A percentile compares a stretch with the other conserved stretches of the same genome.
Conservation (phyloP, 2,888 invertebrate species). For the Acronicta psi region DNA sequence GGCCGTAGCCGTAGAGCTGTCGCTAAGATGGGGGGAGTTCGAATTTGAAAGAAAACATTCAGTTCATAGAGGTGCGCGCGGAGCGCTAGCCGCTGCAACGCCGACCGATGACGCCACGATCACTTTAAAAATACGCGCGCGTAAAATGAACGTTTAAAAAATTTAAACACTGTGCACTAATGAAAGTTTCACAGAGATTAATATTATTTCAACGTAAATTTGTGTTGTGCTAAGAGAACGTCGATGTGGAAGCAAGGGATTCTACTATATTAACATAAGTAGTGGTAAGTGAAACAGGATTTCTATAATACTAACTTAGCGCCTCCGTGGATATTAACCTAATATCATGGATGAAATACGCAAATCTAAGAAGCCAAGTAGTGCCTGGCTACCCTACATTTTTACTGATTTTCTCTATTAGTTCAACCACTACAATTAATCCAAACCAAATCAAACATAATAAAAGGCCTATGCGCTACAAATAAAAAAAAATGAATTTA, state of each 20-base stretch:
- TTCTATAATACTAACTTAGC: conserved; percentile 61
- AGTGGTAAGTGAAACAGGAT: conserved; percentile 77
- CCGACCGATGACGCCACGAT: conserved; percentile 54
- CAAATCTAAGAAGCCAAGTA: too few relatives aligned
- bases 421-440: too few relatives aligned
- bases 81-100: conserved; percentile 62
- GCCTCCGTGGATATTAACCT: too few relatives aligned
- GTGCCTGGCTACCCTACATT: too few relatives aligned
- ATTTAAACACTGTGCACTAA: conserved; percentile 60
- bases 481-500: too few relatives aligned
- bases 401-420: too few relatives aligned
- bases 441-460: too few relatives aligned
- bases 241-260: conserved; percentile 66
- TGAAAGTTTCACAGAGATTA: conserved; percentile 59
- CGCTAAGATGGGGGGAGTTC: conserved; percentile 57
- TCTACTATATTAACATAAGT: conserved; percentile 64
- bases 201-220: conserved; percentile 51
- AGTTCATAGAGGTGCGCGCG: conserved; percentile 78
- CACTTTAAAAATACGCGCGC: conserved; percentile 63
- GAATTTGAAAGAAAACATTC: conserved; percentile 71
- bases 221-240: conserved; percentile 58
- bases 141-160: conserved; percentile 66
- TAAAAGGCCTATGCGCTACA: too few relatives aligned
- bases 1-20: conserved; percentile 40
- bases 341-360: too few relatives aligned